Evolutionary conservation across 1,140 invertebrate species (phyloP).

Genomic region (Caenorhabditis briggsae): DNA sequence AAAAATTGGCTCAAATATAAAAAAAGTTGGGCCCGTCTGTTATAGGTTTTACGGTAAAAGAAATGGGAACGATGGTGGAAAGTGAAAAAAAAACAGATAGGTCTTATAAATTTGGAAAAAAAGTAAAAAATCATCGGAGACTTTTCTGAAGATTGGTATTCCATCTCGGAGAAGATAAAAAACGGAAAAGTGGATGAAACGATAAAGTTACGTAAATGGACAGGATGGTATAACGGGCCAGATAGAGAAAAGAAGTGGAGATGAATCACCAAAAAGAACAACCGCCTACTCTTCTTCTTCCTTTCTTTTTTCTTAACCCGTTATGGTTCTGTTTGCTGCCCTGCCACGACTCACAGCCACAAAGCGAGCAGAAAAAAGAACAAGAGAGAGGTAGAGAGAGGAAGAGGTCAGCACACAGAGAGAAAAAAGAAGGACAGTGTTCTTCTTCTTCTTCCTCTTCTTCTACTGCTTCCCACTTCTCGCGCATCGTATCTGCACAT

Average conservation of each 20-base stretch:
- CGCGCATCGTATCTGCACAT: conserved; percentile 43
- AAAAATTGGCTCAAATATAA: too few species aligned
- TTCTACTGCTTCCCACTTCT: neutral
- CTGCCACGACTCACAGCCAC: conserved; percentile 18
- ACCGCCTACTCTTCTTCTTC: neutral
- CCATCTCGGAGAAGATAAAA: neutral
- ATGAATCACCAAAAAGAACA: conserved; percentile 44
- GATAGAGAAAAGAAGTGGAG: neutral
- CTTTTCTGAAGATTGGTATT: too few species aligned
- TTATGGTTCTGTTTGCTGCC: conserved; percentile 53
- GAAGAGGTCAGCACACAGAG: conserved; percentile 16
- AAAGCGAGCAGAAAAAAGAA: conserved; percentile 21
- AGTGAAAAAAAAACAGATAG: too few species aligned
- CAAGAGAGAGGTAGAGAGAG: conserved; percentile 3
- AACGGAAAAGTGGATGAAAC: neutral
- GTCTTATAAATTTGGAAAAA: too few species aligned
- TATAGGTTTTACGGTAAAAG: too few species aligned
- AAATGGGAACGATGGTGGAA: too few species aligned
- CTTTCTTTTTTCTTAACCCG: conserved; percentile 20
- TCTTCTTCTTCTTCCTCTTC: neutral
- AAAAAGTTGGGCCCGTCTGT: too few species aligned
- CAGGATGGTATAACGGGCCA: neutral
- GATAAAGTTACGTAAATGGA: conserved; percentile 13
- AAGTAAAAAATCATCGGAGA: neutral
- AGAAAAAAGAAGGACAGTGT: conserved; percentile 40